A percentile compares a stretch with the other conserved stretches of the same genome.
Evolutionary conservation across 1,140 invertebrate species (phyloP).

Genomic region (Leguminivora glycinivorella): DNA sequence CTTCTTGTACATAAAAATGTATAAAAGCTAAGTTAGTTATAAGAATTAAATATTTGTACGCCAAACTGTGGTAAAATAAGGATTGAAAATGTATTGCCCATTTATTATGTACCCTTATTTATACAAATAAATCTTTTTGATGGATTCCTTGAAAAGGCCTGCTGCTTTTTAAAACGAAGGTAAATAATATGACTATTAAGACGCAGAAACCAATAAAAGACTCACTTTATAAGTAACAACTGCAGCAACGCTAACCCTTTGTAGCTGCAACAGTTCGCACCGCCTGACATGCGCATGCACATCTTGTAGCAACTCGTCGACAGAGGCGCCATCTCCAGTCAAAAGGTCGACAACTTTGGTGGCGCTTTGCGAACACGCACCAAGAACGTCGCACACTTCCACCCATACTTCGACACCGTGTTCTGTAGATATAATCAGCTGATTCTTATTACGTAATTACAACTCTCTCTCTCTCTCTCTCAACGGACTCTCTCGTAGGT

Average conservation of each 20-base stretch:
- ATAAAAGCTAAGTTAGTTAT: no score
- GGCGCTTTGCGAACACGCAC: constrained; percentile 42
- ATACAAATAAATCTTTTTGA: no score
- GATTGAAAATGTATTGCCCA: no score
- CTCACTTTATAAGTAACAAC: constrained; percentile 45
- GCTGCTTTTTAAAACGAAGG: no score
- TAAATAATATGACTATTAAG: no score
- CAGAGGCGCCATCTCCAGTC: constrained; percentile 32
- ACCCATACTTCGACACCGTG: constrained; percentile 45
- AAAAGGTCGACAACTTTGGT: constrained; percentile 30
- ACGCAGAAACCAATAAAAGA: not conserved
- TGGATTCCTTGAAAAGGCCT: no score
- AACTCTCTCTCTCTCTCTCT: no score
- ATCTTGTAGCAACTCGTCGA: constrained; percentile 36
- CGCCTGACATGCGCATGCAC: constrained; percentile 36
- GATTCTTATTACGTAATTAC: not conserved
- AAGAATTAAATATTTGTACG: no score
- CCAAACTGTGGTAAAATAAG: no score
- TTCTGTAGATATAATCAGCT: constrained; percentile 28
- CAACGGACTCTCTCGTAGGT: no score
- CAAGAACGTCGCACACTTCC: constrained; percentile 47
- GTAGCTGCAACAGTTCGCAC: constrained; percentile 43
- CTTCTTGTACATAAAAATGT: no score
- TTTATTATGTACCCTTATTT: no score
- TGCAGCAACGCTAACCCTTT: constrained; percentile 33